A percentile compares a stretch with the other conserved stretches of the same genome.
phyloP scores from a whole-genome alignment of 2,888 invertebrate species.

The Mystacides longicornis region DNA sequence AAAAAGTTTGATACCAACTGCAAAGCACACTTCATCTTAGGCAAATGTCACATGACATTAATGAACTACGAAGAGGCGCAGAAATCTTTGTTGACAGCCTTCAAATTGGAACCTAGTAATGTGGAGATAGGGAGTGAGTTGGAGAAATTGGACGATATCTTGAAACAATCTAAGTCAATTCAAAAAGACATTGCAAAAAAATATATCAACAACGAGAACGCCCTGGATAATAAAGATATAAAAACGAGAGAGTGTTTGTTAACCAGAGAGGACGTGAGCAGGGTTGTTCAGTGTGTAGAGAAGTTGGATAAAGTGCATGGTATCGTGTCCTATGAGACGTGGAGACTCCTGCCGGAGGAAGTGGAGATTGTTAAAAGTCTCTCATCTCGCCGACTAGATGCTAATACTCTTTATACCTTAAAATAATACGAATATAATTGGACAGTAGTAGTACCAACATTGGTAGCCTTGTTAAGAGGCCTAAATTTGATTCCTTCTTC shows the following conservation, averaged over 20 bases:
- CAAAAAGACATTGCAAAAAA: conserved; percentile 6
- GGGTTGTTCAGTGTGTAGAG: background rate
- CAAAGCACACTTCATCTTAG: conserved; percentile 11
- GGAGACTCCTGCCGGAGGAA: background rate
- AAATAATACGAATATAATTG: no score
- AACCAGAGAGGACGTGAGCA: background rate
- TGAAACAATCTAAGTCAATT: background rate
- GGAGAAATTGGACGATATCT: conserved; percentile 8
- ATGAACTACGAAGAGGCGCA: conserved; percentile 10
- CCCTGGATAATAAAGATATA: background rate
- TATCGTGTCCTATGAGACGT: background rate
- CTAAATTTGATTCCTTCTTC: no score
- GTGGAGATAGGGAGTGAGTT: conserved; percentile 10
- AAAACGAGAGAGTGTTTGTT: conserved; percentile 4
- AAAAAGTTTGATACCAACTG: conserved; percentile 9
- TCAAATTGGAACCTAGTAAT: conserved; percentile 8
- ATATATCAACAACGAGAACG: background rate
- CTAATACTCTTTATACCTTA: background rate
- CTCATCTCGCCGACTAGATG: background rate
- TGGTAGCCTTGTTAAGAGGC: no score
- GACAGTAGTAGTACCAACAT: no score
- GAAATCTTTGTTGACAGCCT: conserved; percentile 5
- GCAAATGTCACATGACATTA: conserved; percentile 4
- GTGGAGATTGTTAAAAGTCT: conserved; percentile 1
- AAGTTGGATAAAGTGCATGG: background rate